Evolutionary conservation across 2,113 vertebrate species (phyloP).

Genomic region (Fregetta grallaria): DNA sequence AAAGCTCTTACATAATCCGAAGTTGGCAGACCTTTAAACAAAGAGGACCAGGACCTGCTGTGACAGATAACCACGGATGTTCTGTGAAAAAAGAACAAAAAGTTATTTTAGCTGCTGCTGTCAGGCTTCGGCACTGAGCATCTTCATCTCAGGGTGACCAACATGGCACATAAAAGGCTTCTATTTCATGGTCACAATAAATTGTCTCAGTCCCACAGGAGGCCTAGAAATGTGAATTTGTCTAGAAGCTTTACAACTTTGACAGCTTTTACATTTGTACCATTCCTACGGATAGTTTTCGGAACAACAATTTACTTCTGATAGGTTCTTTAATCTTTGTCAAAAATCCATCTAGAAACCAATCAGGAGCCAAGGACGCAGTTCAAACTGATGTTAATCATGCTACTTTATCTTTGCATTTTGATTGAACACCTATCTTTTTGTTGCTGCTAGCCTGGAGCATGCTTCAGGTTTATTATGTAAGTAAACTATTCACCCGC

Average conservation of each 20-base stretch:
- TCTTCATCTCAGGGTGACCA: not conserved
- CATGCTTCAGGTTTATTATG: fast-evolving
- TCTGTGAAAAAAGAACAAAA: not conserved
- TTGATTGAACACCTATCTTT: not conserved
- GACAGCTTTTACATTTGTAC: not conserved
- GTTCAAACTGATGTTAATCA: not conserved
- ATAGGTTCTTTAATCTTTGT: not conserved
- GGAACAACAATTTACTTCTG: not conserved
- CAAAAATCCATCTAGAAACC: not conserved
- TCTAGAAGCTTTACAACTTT: not conserved
- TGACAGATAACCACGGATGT: not conserved
- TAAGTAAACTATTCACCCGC: fast-evolving
- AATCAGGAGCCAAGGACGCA: not conserved
- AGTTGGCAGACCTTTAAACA: not conserved
- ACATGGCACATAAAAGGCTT: fast-evolving
- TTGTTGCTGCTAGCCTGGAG: not conserved
- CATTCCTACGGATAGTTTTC: not conserved
- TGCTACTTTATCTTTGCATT: not conserved
- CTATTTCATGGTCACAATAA: not conserved
- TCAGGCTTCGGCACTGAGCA: not conserved
- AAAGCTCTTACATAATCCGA: not conserved
- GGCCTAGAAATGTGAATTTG: not conserved
- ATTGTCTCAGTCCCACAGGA: not conserved
- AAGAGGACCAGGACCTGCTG: not conserved
- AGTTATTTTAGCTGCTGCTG: not conserved